Percentiles rank a stretch among this genome's conserved stretches.
Conservation (phyloP, 2,113 vertebrate genomes). For the Seriola dumerili region DNA sequence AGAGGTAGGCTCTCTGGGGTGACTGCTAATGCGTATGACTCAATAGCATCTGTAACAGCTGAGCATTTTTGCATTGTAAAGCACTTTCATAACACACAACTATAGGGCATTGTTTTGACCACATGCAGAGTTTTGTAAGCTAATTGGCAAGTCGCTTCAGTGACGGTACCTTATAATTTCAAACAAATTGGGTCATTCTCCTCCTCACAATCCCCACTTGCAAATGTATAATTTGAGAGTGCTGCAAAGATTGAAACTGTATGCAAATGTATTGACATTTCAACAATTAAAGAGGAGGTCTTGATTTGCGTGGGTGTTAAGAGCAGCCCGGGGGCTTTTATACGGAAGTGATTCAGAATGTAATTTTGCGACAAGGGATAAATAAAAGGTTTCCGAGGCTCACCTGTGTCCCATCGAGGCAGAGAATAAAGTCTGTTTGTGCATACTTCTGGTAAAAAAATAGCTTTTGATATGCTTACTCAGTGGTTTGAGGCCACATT, state of each 20-base stretch:
- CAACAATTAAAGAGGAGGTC: constrained; percentile 70
- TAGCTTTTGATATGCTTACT: constrained; percentile 64
- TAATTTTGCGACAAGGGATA: constrained; percentile 66
- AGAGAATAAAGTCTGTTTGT: constrained; percentile 51
- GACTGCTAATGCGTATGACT: constrained; percentile 65
- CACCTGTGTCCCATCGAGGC: constrained; percentile 70
- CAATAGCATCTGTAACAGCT: constrained; percentile 59
- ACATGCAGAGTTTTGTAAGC: constrained; percentile 66
- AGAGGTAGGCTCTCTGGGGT: constrained; percentile 69
- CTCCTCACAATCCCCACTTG: constrained; percentile 51
- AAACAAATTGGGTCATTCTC: constrained; percentile 73
- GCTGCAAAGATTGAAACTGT: constrained; percentile 51
- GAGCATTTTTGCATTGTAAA: constrained; percentile 66
- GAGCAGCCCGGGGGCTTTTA: constrained; percentile 52
- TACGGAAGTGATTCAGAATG: constrained; percentile 55
- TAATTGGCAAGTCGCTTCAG: constrained; percentile 68
- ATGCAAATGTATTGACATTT: constrained; percentile 77
- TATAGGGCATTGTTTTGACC: constrained; percentile 62
- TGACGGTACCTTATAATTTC: constrained; percentile 60
- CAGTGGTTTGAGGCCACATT: constrained; percentile 63
- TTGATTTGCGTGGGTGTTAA: constrained; percentile 72
- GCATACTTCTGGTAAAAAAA: constrained; percentile 60
- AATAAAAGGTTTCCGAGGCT: constrained; percentile 69
- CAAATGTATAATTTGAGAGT: constrained; percentile 59
- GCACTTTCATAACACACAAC: constrained; percentile 59